phyloP scores from a whole-genome alignment of 2,888 invertebrate species.

The Spisula solida region DNA sequence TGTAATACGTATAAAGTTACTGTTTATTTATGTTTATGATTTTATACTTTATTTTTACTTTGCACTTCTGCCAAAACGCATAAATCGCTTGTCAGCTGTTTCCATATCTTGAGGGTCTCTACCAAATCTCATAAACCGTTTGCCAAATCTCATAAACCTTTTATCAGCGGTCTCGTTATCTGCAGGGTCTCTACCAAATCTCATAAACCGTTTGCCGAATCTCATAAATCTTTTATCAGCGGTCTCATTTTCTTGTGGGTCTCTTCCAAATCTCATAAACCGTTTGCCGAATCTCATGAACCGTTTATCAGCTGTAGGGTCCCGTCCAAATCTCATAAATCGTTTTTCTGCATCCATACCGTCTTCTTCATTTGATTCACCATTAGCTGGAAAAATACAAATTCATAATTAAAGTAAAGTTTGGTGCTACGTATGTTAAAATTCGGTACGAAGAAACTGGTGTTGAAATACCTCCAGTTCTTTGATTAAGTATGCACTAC shows the following conservation, averaged over 20 bases:
- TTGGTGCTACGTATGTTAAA: too few relatives aligned
- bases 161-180: conserved; percentile 68
- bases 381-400: conserved; percentile 16
- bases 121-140: conserved; percentile 82
- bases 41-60: neutral
- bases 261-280: conserved; percentile 80
- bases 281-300: conserved; percentile 78
- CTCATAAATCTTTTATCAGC: conserved; percentile 78
- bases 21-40: neutral
- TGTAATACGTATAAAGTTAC: neutral
- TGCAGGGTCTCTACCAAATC: conserved; percentile 66
- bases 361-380: conserved; percentile 43
- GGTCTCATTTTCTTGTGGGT: conserved; percentile 9
- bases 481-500: too few relatives aligned
- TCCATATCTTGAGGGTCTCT: conserved; percentile 47
- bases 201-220: conserved; percentile 77
- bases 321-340: conserved; percentile 74
- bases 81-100: conserved; percentile 77
- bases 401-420: too few relatives aligned
- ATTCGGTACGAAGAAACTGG: too few relatives aligned
- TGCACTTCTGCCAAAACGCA: conserved; percentile 79
- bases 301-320: conserved; percentile 66
- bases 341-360: conserved; percentile 67
- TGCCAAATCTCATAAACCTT: conserved; percentile 78
- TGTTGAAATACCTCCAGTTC: too few relatives aligned